Base-by-base conservation (phyloP, 1,140 invertebrate species). In the Leptinotarsa texana region DNA sequence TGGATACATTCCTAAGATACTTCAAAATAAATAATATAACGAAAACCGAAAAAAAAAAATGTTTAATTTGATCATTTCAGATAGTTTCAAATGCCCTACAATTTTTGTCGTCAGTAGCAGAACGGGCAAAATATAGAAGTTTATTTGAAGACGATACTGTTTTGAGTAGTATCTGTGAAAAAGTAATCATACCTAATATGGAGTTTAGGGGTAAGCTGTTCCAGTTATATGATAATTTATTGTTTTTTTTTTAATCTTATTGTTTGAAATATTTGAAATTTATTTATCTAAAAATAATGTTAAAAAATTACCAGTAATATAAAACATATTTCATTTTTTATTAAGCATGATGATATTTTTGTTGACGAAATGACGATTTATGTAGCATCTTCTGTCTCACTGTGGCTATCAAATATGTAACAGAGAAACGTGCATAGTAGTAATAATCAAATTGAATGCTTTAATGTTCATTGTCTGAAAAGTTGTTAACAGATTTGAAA, bases 121-220 rank as follows among this genome's bases (percentile, higher is more conserved):
- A 98, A 83, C 91, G 96, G 78, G 88, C 91, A 51, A 93, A 93
- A 70, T 97, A 98, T 84, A 93, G 95, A 78, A 87, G 90, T 79
- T 86, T 99, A 8, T 99, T 99, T 86, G 94, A 98, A 86, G 93
- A 95, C 84, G 90, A 93, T 1, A 88, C 89, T 69, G 95, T 95
- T 21, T 87, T 99, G 3, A 92, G 94, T 62, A 94, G 91, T 78
- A 98, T 99, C 78, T 99, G 98, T 86, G 95, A 99, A 84, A 98
- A 98, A 88, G 95, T 99, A 21, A 95, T 99, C 83, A 96, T 99
- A 77, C 97, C 98, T 0, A 99, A 99, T 85, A 96, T 99, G 91
- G 93, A 98, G 85, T 97, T 99, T 79, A 89, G 97, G 90, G 89
- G 94, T 95, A 87, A 84, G 78, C 80, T 33, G 18, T 78, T 42